These are phyloP conservation scores for Lochmaea crataegi DNA, from an alignment of 2,888 invertebrate genomes.

Conservation along the genomic window DNA sequence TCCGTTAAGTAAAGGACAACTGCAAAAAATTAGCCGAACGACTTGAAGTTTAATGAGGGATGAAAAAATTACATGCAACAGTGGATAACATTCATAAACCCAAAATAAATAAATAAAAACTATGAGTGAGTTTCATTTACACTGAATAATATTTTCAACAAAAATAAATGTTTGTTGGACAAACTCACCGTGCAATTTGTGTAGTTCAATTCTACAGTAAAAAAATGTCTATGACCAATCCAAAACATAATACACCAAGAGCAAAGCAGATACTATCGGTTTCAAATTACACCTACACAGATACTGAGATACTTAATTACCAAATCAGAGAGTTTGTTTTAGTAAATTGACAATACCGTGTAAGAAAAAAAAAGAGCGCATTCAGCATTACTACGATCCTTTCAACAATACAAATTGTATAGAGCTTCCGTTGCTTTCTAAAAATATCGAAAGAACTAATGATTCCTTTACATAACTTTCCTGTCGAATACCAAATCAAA, in stretches of 20 bases:
- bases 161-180: not conserved
- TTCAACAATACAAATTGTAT: slow-evolving; percentile 17
- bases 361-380: slow-evolving; percentile 4
- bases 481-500: slow-evolving; percentile 24
- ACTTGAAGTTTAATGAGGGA: no score
- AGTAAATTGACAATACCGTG: not conserved
- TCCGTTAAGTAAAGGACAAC: no score
- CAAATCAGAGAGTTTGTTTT: no score
- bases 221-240: not conserved
- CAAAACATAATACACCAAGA: not conserved
- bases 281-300: not conserved
- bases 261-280: not conserved
- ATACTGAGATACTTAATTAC: not conserved
- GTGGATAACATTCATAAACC: no score
- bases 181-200: not conserved
- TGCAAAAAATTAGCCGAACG: no score
- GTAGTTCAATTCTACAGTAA: not conserved
- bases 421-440: slow-evolving; percentile 33
- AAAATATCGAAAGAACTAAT: slow-evolving; percentile 27
- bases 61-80: no score
- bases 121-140: no score
- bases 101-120: no score
- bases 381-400: slow-evolving; percentile 7
- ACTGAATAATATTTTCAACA: no score
- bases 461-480: slow-evolving; percentile 29